Evolutionary conservation across 2,797 vertebrate species (phyloP), one percentile per base, ranked within the genome.

Genomic region (Rallus crepitans): DNA sequence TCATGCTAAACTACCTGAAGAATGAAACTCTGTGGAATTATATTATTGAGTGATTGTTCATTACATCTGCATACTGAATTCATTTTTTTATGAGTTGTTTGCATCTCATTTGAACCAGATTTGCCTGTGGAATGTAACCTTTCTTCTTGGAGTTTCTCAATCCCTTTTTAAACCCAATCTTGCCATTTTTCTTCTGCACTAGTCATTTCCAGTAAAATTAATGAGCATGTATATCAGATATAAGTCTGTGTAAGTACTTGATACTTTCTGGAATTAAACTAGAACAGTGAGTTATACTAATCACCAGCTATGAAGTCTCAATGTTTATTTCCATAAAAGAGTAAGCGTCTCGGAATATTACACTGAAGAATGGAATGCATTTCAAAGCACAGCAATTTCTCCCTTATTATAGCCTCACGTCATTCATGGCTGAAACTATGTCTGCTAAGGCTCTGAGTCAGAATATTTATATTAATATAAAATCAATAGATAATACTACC

Each of bases 141-240:
- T 96, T 85, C 50, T 56, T 72, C 28, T 11, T 40, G 11, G 52
- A 87, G 31, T 91, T 94, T 91, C 80, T 78, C 63, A 86, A 89
- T 77, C 24, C 17, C 5, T 39, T 96, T 86, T 73, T 27, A 82
- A 95, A 61, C 6, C 16, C 6, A 55, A 7, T 56, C 31, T 87
- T 87, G 27, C 28, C 13, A 47, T 87, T 96, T 94, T 88, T 64
- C 25, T 87, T 82, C 59, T 73, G 28, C 18, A 13, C n/a, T 76
- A 70, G 59, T 82, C 0, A 91, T 72, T 95, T 94, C 87, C 93
- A 94, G 80, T 79, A 93, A 94, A 95, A 93, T 69, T 76, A 69
- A 79, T 28, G 10, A 89, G 33, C 28, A 59, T 3, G 6, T 63
- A 30, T 24, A 87, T 82, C 53, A 79, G 53, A 87, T 81, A 8